Evolutionary conservation across 35 echinoderm and acorn worm species (phyloP), one percentile per base, ranked within the genome.

Genomic region (Apostichopus japonicus): DNA sequence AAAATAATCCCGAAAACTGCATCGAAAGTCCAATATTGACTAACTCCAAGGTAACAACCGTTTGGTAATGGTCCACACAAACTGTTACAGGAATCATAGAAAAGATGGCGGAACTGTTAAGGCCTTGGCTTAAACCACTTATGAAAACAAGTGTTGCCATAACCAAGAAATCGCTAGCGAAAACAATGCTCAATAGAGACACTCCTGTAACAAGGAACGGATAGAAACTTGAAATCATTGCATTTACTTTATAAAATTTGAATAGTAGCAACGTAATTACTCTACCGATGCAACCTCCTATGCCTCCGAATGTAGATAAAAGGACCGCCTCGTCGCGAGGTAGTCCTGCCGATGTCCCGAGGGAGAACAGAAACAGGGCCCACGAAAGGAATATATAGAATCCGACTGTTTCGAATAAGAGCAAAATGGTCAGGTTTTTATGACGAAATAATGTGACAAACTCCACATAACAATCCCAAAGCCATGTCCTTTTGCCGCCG

Each of bases 1-100:
- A 83, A 14, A 83, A 14, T 15, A 83, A n/a, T 44, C 79, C 79
- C n/a, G 79, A 83, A 83, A 83, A 54, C 17, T 83, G 79, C n/a
- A 83, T 55, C 9, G 79, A 11, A 55, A 83, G 7, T 44, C 79
- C 79, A 54, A 8, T 2, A 8, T 53, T 54, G 33, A 55, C 54
- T 44, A 54, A n/a, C 17, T 83, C 79, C 44, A 83, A 54, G 9
- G 17, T n/a, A 2, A 83, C 54, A 11, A 55, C 79, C 4, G 33
- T 54, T 54, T 83, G 44, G 79, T n/a, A 83, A 16, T 83, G 79
- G n/a, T 83, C 11, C 8, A 8, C 33, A 55, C 79, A 83, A 54
- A 83, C 51, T 17, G 17, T 13, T 8, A 15, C 54, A 54, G 79
- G 79, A 83, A 83, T 16, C 19, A 54, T 44, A 2, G 33, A 44